Base-by-base conservation (phyloP, 1,140 invertebrate genomes). In the Mylabris phalerata region DNA sequence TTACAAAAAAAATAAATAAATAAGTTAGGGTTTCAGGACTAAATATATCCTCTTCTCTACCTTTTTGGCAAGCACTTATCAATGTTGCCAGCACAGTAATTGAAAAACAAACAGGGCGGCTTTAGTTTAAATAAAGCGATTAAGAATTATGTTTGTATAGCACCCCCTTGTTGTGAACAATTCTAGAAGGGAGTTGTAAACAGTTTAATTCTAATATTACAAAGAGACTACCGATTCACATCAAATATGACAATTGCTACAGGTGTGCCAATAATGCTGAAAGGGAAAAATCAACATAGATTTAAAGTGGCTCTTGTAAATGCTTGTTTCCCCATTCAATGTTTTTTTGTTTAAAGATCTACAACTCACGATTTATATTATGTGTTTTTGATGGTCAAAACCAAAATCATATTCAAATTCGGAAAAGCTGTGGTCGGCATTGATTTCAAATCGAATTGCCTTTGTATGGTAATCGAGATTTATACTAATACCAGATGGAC, bases 371-470 rank as follows among this genome's bases (percentile, higher is more conserved):
- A 61, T 61, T 61, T 61, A 61, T 61, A 61, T 61, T 61, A 61
- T 61, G 59, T 54, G 54, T 61, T 57, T 61, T 61, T 61, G 59
- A 61, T 61, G 59, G 54, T 54, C 51, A 57, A 54, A 50, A 57
- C 54, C 59, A 44, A 60, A 55, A 50, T 52, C 42, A 57, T 57
- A 61, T 61, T 61, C 50, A 61, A 61, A 61, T 61, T 61, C 46
- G 38, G 48, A 48, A 50, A 52, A 41, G 47, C 38, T 42, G 42
- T 45, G 48, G 48, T 43, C 32, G 32, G 32, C 32, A 32, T 54
- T 51, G 43, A 43, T 58, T 58, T 48, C 47, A 42, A 26, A 55
- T 48, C 41, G 54, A 32, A 60, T 44, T 19, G 58, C 58, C 56
- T 61, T 61, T 61, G 59, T 61, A 61, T 61, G 59, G 50, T 61